A percentile compares a stretch with the other conserved stretches of the same genome.
These are phyloP conservation scores for Catocala fraxini DNA, from an alignment of 2,888 invertebrate species.

Conservation along the genomic window DNA sequence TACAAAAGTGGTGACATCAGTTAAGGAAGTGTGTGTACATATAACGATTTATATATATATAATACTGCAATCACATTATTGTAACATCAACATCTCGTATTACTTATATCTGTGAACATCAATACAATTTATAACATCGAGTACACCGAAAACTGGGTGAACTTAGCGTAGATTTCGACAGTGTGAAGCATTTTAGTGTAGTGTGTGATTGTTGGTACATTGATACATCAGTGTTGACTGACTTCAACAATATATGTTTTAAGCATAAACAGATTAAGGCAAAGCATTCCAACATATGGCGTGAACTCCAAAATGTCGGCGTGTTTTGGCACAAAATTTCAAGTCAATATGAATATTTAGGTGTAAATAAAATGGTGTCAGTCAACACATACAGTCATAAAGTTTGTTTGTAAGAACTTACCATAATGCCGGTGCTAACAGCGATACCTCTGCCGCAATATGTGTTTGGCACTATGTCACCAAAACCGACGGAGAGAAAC, in stretches of 20 bases:
- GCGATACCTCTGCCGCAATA: slow-evolving; percentile 99
- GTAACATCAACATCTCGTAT: slow-evolving; percentile 54
- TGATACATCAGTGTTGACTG: slow-evolving; percentile 78
- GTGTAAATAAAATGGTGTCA: slow-evolving; percentile 61
- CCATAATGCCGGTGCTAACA: slow-evolving; percentile 99
- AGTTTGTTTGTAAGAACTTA: slow-evolving; percentile 89
- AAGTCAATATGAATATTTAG: slow-evolving; percentile 12
- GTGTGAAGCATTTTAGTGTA: slow-evolving; percentile 75
- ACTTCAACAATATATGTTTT: slow-evolving; percentile 54
- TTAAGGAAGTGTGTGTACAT: slow-evolving; percentile 56
- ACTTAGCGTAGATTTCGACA: slow-evolving; percentile 54
- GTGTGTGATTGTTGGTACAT: slow-evolving; percentile 77
- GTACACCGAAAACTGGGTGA: slow-evolving; percentile 69
- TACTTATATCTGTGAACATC: slow-evolving; percentile 60
- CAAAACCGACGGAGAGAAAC: slow-evolving; percentile 99
- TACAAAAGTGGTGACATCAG: slow-evolving; percentile 63
- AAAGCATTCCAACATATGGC: slow-evolving; percentile 56
- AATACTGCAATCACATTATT: slow-evolving; percentile 60
- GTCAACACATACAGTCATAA: slow-evolving; percentile 78
- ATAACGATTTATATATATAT: slow-evolving; percentile 39
- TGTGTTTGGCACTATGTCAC: slow-evolving; percentile 99
- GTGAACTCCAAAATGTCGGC: slow-evolving; percentile 36
- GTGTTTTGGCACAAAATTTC: slow-evolving; percentile 50
- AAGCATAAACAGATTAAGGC: slow-evolving; percentile 29
- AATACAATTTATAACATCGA: slow-evolving; percentile 60